Conservation (phyloP, 2,797 vertebrate genomes). For the Darevskia nairensis region DNA sequence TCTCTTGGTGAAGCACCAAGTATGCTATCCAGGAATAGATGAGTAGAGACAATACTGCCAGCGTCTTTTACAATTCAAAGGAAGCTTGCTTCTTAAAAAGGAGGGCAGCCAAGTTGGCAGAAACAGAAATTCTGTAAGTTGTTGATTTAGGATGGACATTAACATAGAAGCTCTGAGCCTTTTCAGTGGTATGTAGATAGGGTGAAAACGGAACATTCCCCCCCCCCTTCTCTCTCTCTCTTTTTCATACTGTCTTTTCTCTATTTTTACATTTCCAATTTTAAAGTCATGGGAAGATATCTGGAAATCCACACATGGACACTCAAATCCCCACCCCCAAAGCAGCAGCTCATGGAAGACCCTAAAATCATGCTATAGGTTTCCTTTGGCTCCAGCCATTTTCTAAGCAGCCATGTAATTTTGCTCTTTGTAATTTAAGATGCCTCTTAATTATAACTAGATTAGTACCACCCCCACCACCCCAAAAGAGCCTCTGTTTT, state of each 20-base stretch:
- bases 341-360: not conserved
- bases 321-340: not conserved
- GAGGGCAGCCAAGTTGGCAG: conserved; percentile 44
- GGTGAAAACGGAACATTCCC: not conserved
- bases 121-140: not conserved
- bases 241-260: not conserved
- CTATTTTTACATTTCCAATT: not conserved
- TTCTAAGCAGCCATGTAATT: not conserved
- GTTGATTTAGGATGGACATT: not conserved
- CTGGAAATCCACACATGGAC: not conserved
- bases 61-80: not conserved
- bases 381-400: not conserved
- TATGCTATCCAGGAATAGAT: conserved; percentile 50
- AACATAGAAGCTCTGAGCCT: not conserved
- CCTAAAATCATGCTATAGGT: not conserved
- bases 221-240: not conserved
- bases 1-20: not conserved
- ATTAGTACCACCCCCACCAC: not conserved
- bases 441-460: not conserved
- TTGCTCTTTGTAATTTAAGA: not conserved
- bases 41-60: not conserved
- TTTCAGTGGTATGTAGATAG: not conserved
- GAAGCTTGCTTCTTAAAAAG: not conserved
- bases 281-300: not conserved
- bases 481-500: not conserved